phyloP scores from a whole-genome alignment of 2,888 invertebrate species.

The Neocrepidodera transversa region DNA sequence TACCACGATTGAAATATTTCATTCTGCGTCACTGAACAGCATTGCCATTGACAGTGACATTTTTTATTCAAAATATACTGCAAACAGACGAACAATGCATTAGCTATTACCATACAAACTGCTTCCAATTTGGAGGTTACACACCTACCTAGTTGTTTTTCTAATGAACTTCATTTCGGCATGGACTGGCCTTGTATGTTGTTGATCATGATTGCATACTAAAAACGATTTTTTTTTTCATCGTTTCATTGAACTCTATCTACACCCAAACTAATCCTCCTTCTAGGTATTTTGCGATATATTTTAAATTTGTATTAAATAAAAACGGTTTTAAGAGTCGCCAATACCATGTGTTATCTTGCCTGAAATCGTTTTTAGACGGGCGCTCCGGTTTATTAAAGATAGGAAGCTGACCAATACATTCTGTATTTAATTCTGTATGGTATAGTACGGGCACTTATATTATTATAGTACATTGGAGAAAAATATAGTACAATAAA shows the following conservation, averaged over 20 bases:
- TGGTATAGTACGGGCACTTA: too few relatives aligned
- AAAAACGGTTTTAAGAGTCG: too few relatives aligned
- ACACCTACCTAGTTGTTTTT: slow-evolving; percentile 34
- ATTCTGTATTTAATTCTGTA: too few relatives aligned
- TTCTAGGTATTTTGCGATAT: neutral
- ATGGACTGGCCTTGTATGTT: slow-evolving; percentile 20
- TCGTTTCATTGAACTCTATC: slow-evolving; percentile 23
- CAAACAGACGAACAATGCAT: slow-evolving; percentile 25
- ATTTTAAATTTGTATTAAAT: too few relatives aligned
- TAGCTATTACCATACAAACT: slow-evolving; percentile 28
- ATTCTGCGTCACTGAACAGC: neutral
- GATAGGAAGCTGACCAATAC: too few relatives aligned
- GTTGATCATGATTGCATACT: slow-evolving; percentile 3
- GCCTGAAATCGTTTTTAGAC: too few relatives aligned
- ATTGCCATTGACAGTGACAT: slow-evolving; percentile 11
- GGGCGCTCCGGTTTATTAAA: too few relatives aligned
- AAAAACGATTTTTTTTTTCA: slow-evolving; percentile 19
- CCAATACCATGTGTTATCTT: too few relatives aligned
- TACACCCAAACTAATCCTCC: neutral
- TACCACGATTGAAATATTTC: neutral
- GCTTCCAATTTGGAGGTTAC: slow-evolving; percentile 29
- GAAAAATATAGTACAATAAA: too few relatives aligned
- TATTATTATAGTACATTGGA: too few relatives aligned
- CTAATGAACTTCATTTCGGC: slow-evolving; percentile 26
- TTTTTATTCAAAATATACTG: slow-evolving; percentile 21